Evolutionary conservation across 2,113 vertebrate genomes (phyloP).

Genomic region (Rhinolophus ferrumequinum): DNA sequence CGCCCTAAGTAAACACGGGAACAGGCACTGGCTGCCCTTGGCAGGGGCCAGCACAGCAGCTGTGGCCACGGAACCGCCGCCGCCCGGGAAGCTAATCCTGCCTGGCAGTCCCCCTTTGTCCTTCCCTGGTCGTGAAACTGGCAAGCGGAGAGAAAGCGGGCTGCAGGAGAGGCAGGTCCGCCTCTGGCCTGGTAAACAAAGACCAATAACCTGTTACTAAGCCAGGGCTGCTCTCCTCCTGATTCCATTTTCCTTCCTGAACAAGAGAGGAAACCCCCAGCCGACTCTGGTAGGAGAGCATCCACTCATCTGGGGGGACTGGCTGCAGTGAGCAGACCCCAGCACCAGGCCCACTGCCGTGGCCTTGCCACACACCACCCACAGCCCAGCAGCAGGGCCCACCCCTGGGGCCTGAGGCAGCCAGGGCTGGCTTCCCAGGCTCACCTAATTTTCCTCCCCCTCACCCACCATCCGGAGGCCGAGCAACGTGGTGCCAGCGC

Average conservation of each 20-base stretch:
- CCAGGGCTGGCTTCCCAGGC: not conserved
- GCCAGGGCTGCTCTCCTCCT: constrained; percentile 13
- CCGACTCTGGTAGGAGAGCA: rapidly evolving
- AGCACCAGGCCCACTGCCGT: not conserved
- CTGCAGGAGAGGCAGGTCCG: not conserved
- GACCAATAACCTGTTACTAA: not conserved
- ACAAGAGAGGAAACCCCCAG: not conserved
- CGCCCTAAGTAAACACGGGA: not conserved
- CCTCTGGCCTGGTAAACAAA: constrained; percentile 18
- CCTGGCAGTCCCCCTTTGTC: not conserved
- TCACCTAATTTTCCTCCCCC: not conserved
- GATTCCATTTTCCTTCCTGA: not conserved
- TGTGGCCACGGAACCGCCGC: not conserved
- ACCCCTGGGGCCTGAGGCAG: too few relatives aligned
- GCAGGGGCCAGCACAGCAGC: constrained; percentile 18
- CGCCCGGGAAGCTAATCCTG: not conserved
- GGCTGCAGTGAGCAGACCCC: not conserved
- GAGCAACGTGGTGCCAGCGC: not conserved
- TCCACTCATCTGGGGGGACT: rapidly evolving
- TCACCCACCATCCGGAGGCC: constrained; percentile 46
- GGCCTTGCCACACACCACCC: not conserved
- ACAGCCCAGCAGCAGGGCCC: not conserved
- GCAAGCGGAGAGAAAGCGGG: not conserved
- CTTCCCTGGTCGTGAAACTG: not conserved
- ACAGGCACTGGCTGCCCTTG: not conserved